Base-by-base conservation (phyloP, 2,113 vertebrate species). In the Thamnaconus septentrionalis region DNA sequence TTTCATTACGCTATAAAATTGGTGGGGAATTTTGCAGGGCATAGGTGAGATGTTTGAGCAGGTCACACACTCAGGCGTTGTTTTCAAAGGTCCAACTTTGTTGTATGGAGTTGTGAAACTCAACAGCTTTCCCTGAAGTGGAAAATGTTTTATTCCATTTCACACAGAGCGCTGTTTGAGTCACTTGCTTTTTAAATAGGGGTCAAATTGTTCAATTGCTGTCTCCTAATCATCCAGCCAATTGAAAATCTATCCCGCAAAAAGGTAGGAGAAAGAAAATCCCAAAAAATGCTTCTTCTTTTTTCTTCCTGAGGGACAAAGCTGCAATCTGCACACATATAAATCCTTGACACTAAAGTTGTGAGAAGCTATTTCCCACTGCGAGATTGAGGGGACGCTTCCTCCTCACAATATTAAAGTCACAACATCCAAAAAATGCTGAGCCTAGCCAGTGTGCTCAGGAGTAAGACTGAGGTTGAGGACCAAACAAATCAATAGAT, bases 291-390 rank as follows among this genome's bases (percentile, higher is more conserved):
- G 18, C 2, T 31, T 1, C 2, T 31, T 31, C 2, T 31, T 31
- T 31, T 18, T 45, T 49, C 18, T 31, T 57, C 69, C 66, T 44
- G 39, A 67, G 50, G 59, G 62, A 67, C 54, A 65, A 56, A 73
- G 59, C 64, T 62, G 61, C 11, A 66, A 64, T 66, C 58, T 69
- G 40, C 71, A 67, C 10, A 53, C 60, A 67, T 81, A 49, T 49
- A 60, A 73, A 76, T 73, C 75, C 64, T 82, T 80, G 61, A 76
- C 57, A 65, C 59, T 56, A 68, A 79, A 73, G 56, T 18, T 43
- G 10, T n/a, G 69, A 77, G 53, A 73, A 59, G 60, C 6, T 68
- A 65, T 74, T 80, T 84, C 62, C 49, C 64, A 57, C 59, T 6
- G 8, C 44, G 48, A 56, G 55, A 73, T 53, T 52, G 18, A 72